Evolutionary conservation across 2,888 invertebrate genomes (phyloP).

Genomic region (Zaprionus obscuricornis): DNA sequence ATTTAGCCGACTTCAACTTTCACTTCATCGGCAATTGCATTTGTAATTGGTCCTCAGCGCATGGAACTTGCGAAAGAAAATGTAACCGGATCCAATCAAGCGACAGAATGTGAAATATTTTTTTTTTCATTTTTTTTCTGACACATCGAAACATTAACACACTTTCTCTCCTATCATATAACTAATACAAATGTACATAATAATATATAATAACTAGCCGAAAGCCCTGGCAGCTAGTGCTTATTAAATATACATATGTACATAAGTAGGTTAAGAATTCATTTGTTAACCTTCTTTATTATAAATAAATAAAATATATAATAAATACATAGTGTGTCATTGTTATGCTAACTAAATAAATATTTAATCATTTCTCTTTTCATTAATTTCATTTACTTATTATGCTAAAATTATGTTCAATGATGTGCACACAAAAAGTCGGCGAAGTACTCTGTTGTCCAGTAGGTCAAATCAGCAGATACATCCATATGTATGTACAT

Average conservation of each 20-base stretch:
- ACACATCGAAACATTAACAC: conserved; percentile 15
- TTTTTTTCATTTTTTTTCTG: too few species aligned
- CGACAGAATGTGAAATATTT: conserved; percentile 1
- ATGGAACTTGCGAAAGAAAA: conserved; percentile 18
- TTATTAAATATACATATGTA: too few species aligned
- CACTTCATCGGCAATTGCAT: conserved; percentile 26
- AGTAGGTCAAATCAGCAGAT: conserved; percentile 53
- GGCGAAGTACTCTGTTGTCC: conserved; percentile 18
- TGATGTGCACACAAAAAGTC: conserved; percentile 5
- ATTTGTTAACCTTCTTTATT: too few species aligned
- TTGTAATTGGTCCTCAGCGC: conserved; percentile 26
- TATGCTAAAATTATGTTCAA: too few species aligned
- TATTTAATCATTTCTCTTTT: too few species aligned
- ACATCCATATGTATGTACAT: conserved; percentile 35
- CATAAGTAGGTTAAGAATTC: too few species aligned
- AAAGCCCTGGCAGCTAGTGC: too few species aligned
- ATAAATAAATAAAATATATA: too few species aligned
- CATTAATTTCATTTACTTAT: too few species aligned
- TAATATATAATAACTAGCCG: background rate
- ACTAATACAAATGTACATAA: background rate
- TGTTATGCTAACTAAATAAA: too few species aligned
- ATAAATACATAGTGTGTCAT: too few species aligned
- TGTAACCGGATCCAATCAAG: conserved; percentile 16
- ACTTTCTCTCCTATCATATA: background rate
- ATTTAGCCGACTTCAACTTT: conserved; percentile 31